Evolutionary conservation across 2,797 vertebrate species (phyloP), one percentile per base, ranked within the genome.

Genomic region (Brachyalestes nurse): DNA sequence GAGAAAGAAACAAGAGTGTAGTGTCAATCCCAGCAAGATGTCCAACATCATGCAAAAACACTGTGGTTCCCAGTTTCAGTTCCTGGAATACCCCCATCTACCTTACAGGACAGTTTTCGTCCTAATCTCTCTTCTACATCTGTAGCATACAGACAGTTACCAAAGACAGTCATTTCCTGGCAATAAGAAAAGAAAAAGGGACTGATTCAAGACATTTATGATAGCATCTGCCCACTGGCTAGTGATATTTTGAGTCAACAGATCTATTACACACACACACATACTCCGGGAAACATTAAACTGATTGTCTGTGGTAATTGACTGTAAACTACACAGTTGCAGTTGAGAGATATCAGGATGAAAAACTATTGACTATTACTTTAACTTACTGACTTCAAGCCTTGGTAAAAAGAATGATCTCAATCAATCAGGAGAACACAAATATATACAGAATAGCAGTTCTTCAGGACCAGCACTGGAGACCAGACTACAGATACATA

Each of bases 1-100:
- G 72, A 45, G 80, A 61, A 60, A 82, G 84, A 82, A 69, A 88
- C 89, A 67, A 67, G 85, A 73, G 83, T 53, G 81, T 17, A 28
- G 72, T 64, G 28, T 47, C 73, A 76, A 17, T 13, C 6, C 28
- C 34, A 79, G 28, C 19, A 25, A 75, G 14, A 42, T 4, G 69
- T 1, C 65, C 14, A 25, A 72, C 4, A 71, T n/a, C 1, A 7
- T 7, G 5, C 9, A 8, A 14, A 16, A 66, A 23, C 3, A 21
- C 12, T 49, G 16, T 42, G 17, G 19, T 42, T 12, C 17, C 16
- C 19, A 45, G 38, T 4, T 6, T 2, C 34, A 6, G 34, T 7
- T 8, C 28, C 17, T 13, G 4, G 2, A 9, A 10, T n/a, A 62
- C 23, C 23, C 25, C 23, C 23, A 45, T 8, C 42, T 45, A 45